Evolutionary conservation across 2,797 vertebrate species (phyloP), one percentile per base, ranked within the genome.

Genomic region (Mormyrops attenuatus): DNA sequence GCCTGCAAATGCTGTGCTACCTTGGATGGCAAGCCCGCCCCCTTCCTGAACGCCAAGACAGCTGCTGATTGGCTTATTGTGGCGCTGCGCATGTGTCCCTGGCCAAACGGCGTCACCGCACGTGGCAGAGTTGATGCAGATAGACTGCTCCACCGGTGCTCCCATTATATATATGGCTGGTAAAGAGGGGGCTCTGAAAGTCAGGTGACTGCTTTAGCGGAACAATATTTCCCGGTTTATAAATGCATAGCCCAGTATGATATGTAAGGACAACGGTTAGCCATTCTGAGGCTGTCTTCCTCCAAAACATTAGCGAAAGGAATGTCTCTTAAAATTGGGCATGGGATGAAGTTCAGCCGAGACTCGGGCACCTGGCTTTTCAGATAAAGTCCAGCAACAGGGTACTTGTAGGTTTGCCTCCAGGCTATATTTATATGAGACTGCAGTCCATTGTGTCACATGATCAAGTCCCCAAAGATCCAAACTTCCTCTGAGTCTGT

Each of bases 151-250:
- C 90, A 88, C 92, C 90, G 89, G 89, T 92, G 88, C 91, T 93
- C 89, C 93, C 94, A 49, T 91, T 94, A 89, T 95, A 95, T 91
- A 90, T 93, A 91, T 53, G 85, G 89, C 94, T 94, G 94, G 90
- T 95, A 94, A 95, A 96, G 96, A 97, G 96, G 96, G 96, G 96
- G 96, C 95, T 95, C 97, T 98, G 97, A 97, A 97, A 97, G 97
- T 97, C 95, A 96, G 96, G 95, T 95, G 95, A 93, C 96, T 96
- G 93, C 95, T 94, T 91, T 89, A 94, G 93, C 94, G 93, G 92
- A 91, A 91, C 91, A 63, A 89, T 80, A 52, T 49, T 93, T 89
- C 73, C 50, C 30, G 34, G 15, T 41, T 77, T 41, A 17, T 30
- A 69, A 69, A 30, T 1, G 26, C 63, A 30, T 1, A 69, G 26